Evolutionary conservation across 1,140 invertebrate species (phyloP).

Genomic region (Aphis gossypii): DNA sequence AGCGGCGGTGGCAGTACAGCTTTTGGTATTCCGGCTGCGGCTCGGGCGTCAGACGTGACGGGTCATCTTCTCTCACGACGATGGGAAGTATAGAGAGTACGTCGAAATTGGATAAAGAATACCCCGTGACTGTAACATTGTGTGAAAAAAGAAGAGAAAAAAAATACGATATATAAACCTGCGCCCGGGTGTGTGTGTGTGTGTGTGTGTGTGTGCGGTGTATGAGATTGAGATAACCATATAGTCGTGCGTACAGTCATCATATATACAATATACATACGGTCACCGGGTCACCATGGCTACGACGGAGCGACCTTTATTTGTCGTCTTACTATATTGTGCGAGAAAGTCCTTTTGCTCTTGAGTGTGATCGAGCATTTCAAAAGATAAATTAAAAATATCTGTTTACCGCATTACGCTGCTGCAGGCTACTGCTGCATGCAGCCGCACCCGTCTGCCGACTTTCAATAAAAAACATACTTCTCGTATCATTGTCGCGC

Average conservation of each 20-base stretch:
- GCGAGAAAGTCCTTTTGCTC: not conserved
- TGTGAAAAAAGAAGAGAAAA: not conserved
- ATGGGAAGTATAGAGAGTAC: constrained; percentile 38
- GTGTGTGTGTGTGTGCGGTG: not conserved
- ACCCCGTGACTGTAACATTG: constrained; percentile 41
- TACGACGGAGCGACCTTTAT: constrained; percentile 4
- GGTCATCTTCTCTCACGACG: constrained; percentile 34
- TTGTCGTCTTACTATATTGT: not conserved
- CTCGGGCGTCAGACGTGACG: constrained; percentile 52
- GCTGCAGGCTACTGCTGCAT: not conserved
- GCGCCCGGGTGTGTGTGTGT: not conserved
- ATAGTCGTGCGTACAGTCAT: not conserved
- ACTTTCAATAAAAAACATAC: not conserved
- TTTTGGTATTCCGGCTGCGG: constrained; percentile 47
- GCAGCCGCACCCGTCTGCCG: not conserved
- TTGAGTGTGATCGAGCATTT: not conserved
- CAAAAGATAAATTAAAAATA: not conserved
- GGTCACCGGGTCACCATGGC: constrained; percentile 21
- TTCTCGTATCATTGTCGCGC: not conserved
- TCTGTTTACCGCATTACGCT: not conserved
- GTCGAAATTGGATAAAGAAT: constrained; percentile 55
- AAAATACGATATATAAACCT: not conserved
- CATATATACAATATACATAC: not conserved
- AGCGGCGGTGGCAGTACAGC: not conserved
- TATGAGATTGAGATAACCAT: not conserved